Evolutionary conservation across 2,113 vertebrate species (phyloP).

Genomic region (Engystomops pustulosus): DNA sequence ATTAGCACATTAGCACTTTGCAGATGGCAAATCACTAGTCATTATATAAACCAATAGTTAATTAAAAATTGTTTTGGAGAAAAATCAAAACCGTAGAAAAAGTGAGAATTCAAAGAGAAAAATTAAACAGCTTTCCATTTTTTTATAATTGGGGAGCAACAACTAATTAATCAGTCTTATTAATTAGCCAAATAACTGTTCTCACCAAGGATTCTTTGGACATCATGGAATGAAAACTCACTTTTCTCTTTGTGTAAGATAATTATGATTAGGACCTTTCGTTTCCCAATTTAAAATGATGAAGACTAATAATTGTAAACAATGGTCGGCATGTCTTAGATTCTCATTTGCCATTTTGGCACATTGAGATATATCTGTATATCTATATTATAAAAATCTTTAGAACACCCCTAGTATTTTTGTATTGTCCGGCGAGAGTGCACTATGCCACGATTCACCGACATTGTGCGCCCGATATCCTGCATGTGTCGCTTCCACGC

Average conservation of each 20-base stretch:
- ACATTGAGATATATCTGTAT: too few species aligned
- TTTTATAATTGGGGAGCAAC: slow-evolving; percentile 4
- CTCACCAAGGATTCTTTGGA: neutral
- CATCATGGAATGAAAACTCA: slow-evolving; percentile 5
- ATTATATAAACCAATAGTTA: slow-evolving; percentile 51
- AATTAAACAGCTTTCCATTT: slow-evolving; percentile 21
- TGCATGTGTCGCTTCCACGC: too few species aligned
- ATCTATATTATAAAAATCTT: too few species aligned
- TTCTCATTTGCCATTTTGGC: too few species aligned
- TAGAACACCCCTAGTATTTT: too few species aligned
- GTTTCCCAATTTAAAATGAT: too few species aligned
- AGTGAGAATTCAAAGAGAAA: slow-evolving; percentile 22
- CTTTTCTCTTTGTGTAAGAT: slow-evolving; percentile 18
- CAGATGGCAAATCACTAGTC: slow-evolving; percentile 48
- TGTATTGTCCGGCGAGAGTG: too few species aligned
- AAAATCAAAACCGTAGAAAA: slow-evolving; percentile 24
- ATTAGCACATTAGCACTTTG: slow-evolving; percentile 54
- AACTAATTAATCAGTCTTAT: slow-evolving; percentile 25
- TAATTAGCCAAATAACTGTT: slow-evolving; percentile 26
- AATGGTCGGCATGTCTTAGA: too few species aligned
- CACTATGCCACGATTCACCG: too few species aligned
- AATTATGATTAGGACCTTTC: neutral
- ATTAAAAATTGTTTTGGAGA: slow-evolving; percentile 48
- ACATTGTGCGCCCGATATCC: too few species aligned
- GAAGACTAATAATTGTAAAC: too few species aligned